Conservation (phyloP, 2,113 vertebrate species). For the Erpornis zantholeuca region DNA sequence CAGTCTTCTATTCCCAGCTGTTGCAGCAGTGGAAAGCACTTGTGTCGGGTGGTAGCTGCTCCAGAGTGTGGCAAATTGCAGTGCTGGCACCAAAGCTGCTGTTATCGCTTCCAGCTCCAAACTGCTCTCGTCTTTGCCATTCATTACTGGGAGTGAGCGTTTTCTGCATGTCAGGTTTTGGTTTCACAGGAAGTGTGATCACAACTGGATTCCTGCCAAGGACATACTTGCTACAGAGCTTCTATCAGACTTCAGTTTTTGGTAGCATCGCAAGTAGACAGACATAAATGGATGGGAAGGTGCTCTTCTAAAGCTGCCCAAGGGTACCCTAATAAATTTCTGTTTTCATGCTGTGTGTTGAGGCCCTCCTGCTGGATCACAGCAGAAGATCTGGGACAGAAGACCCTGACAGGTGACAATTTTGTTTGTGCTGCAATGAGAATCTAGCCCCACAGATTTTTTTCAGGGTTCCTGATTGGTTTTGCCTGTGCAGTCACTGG, state of each 20-base stretch:
- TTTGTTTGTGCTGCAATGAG: background rate
- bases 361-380: background rate
- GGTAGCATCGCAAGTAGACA: background rate
- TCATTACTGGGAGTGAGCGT: background rate
- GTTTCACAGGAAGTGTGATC: slow-evolving; percentile 28
- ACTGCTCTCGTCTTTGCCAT: background rate
- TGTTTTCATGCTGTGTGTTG: background rate
- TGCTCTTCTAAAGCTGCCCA: background rate
- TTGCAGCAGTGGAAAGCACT: background rate
- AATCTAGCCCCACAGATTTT: background rate
- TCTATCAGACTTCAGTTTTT: slow-evolving; percentile 8
- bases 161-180: slow-evolving; percentile 50
- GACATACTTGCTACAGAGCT: background rate
- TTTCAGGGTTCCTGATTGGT: background rate
- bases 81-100: background rate
- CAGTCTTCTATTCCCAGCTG: background rate
- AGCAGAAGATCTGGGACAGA: background rate
- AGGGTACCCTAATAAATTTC: background rate
- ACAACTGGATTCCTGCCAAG: slow-evolving; percentile 20
- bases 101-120: background rate
- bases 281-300: background rate
- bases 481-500: background rate
- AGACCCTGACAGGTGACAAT: too few relatives aligned
- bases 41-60: background rate
- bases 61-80: background rate